These are phyloP conservation scores for Omphaloscelis lunosa DNA, from an alignment of 2,888 invertebrate species.

Conservation along the genomic window DNA sequence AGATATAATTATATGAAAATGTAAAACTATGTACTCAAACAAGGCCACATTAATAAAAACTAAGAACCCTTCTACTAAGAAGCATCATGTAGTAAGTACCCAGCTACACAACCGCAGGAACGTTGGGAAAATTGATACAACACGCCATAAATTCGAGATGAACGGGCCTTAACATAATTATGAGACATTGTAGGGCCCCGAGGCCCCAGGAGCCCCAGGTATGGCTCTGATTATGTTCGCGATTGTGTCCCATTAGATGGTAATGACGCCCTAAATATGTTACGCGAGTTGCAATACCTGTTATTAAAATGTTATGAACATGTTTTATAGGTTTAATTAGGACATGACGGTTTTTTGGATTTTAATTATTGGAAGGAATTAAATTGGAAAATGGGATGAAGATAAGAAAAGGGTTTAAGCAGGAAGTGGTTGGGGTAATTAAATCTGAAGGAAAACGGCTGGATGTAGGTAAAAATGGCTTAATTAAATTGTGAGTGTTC, in stretches of 20 bases:
- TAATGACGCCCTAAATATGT: constrained; percentile 53
- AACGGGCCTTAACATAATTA: constrained; percentile 63
- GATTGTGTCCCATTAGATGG: constrained; percentile 64
- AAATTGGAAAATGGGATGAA: constrained; percentile 1
- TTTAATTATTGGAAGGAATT: constrained; percentile 30
- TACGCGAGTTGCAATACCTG: constrained; percentile 41
- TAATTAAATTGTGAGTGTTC: background rate
- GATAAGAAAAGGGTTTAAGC: constrained; percentile 22
- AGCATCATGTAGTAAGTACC: constrained; percentile 3
- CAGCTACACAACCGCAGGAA: constrained; percentile 47
- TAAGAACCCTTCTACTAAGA: constrained; percentile 31
- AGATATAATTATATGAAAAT: no score
- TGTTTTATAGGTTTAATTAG: constrained; percentile 42
- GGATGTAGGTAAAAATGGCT: constrained; percentile 7
- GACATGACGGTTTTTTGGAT: constrained; percentile 13
- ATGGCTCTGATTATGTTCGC: constrained; percentile 68
- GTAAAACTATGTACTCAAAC: background rate
- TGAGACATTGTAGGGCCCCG: constrained; percentile 65
- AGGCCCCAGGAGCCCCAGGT: constrained; percentile 61
- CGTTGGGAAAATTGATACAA: constrained; percentile 65
- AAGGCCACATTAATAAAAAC: constrained; percentile 32
- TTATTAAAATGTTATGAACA: constrained; percentile 46
- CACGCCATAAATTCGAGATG: constrained; percentile 57
- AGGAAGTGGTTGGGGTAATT: constrained; percentile 20
- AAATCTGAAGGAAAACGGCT: constrained; percentile 4